A percentile compares a stretch with the other conserved stretches of the same genome.
Evolutionary conservation across 2,113 vertebrate species (phyloP).

Genomic region (Fregetta grallaria): DNA sequence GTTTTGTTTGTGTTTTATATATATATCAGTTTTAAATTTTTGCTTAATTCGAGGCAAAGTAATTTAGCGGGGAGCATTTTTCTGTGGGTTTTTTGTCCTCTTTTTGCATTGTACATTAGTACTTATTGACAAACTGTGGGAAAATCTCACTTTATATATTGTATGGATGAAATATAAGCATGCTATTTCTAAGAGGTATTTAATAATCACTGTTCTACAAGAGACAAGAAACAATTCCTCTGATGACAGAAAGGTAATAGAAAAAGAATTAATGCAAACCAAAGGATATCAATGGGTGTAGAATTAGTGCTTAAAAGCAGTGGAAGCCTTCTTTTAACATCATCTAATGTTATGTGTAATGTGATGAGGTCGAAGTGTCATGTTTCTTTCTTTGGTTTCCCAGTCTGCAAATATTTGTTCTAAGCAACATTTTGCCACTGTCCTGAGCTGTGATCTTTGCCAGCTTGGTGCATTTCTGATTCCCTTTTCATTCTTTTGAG

Average conservation of each 20-base stretch:
- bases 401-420: neutral
- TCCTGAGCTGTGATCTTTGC: neutral
- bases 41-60: neutral
- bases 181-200: neutral
- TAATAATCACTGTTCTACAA: neutral
- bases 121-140: neutral
- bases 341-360: neutral
- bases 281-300: neutral
- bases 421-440: neutral
- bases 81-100: no score
- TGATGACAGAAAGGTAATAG: neutral
- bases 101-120: neutral
- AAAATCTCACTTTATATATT: neutral
- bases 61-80: neutral
- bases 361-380: neutral
- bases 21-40: neutral
- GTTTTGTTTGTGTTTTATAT: neutral
- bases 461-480: neutral
- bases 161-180: neutral
- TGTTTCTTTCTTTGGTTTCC: neutral
- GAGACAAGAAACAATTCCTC: neutral
- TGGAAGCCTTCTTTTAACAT: neutral
- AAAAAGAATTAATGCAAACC: neutral
- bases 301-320: neutral
- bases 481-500: neutral